Evolutionary conservation across 2,113 vertebrate genomes (phyloP).

Genomic region (Oxyruncus cristatus): DNA sequence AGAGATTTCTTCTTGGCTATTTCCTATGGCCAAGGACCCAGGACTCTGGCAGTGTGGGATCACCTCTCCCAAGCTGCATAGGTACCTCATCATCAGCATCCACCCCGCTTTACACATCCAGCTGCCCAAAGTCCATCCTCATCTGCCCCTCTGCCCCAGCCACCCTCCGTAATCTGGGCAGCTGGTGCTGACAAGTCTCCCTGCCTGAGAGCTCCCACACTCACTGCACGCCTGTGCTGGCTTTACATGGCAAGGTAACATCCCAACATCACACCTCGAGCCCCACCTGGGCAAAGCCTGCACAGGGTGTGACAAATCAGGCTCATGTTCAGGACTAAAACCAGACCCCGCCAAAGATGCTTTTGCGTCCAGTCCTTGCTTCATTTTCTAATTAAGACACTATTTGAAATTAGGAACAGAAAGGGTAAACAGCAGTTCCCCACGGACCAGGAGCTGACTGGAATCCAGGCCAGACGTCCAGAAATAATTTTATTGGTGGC

Average conservation of each 20-base stretch:
- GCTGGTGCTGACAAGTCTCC: neutral
- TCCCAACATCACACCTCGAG: neutral
- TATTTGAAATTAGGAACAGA: neutral
- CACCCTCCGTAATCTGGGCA: neutral
- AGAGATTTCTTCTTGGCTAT: too few species aligned
- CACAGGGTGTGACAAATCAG: neutral
- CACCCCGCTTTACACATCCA: neutral
- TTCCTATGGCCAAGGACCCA: neutral
- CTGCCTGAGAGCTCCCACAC: neutral
- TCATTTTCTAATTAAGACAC: neutral
- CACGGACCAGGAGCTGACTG: neutral
- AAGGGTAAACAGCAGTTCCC: constrained; percentile 49
- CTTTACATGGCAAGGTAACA: neutral
- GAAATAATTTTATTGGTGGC: constrained; percentile 80
- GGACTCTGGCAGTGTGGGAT: neutral
- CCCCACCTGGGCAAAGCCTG: neutral
- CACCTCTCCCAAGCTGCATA: neutral
- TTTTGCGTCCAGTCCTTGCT: neutral
- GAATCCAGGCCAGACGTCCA: constrained; percentile 72
- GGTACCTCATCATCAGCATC: neutral
- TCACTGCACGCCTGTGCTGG: fast-evolving
- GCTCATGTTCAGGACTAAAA: neutral
- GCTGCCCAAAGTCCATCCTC: neutral
- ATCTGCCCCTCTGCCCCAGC: neutral
- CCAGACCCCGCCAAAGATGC: neutral